phyloP scores from a whole-genome alignment of 2,113 vertebrate species.

The Panthera leo region DNA sequence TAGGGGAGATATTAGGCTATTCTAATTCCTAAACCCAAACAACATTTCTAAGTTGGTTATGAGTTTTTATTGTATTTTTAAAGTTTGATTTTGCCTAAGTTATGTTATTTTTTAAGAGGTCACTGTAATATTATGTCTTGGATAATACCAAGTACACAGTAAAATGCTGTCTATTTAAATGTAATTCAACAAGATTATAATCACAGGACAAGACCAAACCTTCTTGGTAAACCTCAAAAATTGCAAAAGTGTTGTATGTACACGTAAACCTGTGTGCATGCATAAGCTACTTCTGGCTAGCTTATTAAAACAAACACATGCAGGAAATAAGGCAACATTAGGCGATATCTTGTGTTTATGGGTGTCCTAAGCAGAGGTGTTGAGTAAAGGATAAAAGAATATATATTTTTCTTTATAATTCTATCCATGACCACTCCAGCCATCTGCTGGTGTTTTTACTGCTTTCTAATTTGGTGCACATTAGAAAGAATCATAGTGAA shows the following conservation, averaged over 20 bases:
- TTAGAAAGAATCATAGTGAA: slow-evolving; percentile 1
- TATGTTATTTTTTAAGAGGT: slow-evolving; percentile 22
- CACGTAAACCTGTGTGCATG: neutral
- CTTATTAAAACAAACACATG: neutral
- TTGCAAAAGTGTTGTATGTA: neutral
- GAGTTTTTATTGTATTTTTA: slow-evolving; percentile 34
- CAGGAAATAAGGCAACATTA: neutral
- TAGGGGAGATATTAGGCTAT: neutral
- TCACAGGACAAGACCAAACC: neutral
- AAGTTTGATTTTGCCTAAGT: slow-evolving; percentile 38
- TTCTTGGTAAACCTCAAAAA: slow-evolving; percentile 35
- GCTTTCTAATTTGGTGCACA: neutral
- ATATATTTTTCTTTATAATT: slow-evolving; percentile 46
- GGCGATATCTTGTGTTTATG: neutral
- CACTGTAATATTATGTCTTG: slow-evolving; percentile 27
- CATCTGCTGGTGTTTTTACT: slow-evolving; percentile 34
- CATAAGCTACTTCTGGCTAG: neutral
- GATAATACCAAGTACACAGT: slow-evolving; percentile 23
- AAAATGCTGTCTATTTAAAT: slow-evolving; percentile 5
- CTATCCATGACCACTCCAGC: neutral
- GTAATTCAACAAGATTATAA: neutral
- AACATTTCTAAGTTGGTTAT: slow-evolving; percentile 18
- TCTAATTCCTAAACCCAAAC: slow-evolving; percentile 29
- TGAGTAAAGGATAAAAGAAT: neutral
- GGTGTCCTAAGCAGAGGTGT: neutral